phyloP scores from a whole-genome alignment of 2,113 vertebrate genomes.

The Erythrocercus mccallii region DNA sequence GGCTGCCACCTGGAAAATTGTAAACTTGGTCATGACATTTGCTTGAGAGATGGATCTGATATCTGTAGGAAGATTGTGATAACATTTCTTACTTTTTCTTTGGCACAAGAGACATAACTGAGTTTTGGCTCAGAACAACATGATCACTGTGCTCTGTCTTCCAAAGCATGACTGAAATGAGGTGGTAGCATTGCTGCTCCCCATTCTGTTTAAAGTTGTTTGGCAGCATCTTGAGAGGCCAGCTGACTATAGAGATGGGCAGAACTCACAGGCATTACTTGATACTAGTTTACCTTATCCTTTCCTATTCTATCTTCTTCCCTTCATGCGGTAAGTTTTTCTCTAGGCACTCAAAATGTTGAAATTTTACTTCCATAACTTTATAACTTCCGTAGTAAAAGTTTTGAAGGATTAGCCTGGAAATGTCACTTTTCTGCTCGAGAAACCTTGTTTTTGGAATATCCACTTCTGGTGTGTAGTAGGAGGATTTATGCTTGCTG shows the following conservation, averaged over 20 bases:
- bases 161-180: not conserved
- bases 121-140: not conserved
- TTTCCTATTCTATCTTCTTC: not conserved
- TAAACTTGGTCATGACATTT: not conserved
- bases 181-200: not conserved
- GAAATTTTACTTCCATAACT: not conserved
- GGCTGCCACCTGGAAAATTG: not conserved
- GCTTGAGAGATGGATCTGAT: not conserved
- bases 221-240: not conserved
- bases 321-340: not conserved
- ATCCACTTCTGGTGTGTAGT: not conserved
- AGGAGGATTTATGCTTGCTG: conserved; percentile 51
- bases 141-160: fast-evolving
- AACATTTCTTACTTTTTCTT: not conserved
- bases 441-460: conserved; percentile 16
- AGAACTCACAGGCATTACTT: not conserved
- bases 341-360: not conserved
- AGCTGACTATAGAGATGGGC: not conserved
- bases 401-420: not conserved
- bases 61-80: not conserved
- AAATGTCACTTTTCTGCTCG: conserved; percentile 58
- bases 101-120: not conserved
- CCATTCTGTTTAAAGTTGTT: fast-evolving
- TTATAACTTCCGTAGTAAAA: not conserved
- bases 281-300: not conserved